Evolutionary conservation across 2,888 invertebrate species (phyloP), one percentile per base, ranked within the genome.

Genomic region (Syrista parreyssii): DNA sequence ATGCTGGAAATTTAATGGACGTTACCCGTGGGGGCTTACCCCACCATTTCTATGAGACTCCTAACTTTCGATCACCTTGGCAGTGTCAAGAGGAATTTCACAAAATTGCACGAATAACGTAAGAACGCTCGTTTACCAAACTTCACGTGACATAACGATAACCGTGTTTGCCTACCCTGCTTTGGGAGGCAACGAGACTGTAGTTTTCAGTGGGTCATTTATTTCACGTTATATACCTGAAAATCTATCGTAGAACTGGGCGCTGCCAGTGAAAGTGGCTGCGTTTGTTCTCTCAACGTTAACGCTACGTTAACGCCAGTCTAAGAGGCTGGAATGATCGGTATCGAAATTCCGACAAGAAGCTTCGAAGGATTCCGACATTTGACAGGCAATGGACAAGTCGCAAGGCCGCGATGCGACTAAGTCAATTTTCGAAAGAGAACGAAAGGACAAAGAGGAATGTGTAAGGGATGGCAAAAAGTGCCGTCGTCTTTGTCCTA

Each of bases 181-280:
- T 23, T 55, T 15, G 55, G 0, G 3, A 1, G 32, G 35, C 34
- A 15, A 30, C 35, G 35, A 12, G 12, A n/a, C n/a, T 68, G 34
- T 75, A 75, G 1, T 9, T 55, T 55, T 23, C 55, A 55, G 23
- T 55, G 23, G 23, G 55, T 55, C 55, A 23, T 23, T 78, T 75
- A 68, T 78, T 78, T 78, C 75, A 31, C 68, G 75, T 35, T 68
- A 78, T 78, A 73, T 68, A 75, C 30, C 36, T 71, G n/a, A 78
- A 78, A 78, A 72, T 75, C 75, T 75, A 72, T 72, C 68, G 15
- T 55, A 2, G 55, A 23, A 23, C 55, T 9, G 23, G 23, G 23
- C 55, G 55, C 55, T 55, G 2, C 9, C 35, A 75, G 78, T 78
- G 78, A 78, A 78, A 78, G 78, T 78, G 68, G 68, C 75, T 31